Base-by-base conservation (phyloP, 2,113 vertebrate species). In the Pogona vitticeps region DNA sequence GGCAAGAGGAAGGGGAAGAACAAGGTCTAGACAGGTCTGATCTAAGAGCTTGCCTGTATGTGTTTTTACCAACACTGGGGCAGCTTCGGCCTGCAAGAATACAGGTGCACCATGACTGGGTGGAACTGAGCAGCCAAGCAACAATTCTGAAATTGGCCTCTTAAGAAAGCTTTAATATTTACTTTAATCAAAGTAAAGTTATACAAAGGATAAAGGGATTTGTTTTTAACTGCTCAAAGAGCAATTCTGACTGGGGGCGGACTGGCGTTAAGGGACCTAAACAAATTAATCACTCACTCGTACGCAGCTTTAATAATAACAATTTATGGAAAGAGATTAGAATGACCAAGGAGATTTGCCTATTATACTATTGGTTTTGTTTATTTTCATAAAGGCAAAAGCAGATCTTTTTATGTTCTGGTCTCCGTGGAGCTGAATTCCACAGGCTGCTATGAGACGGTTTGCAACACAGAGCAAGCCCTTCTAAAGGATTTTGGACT, bases 141-240 rank as follows among this genome's bases (percentile, higher is more conserved):
- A 63, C 56, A 14, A 6, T 92, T 90, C 93, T 88, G 78, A 88
- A 85, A 84, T 0, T 0, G 82, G 63, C 80, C 80, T 77, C 89
- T 89, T 91, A 91, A 91, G 63, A 71, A 71, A 46, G 33, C 33
- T 86, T 79, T 0, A 0, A 26, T 75, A 13, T 84, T 17, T 85
- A 59, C 79, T 88, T 89, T 31, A 42, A 5, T 84, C 23, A 42
- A 65, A 88, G 13, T 52, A 82, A 85, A 72, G 36, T 2, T 13
- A 85, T 88, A 70, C 0, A 8, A 68, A 26, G 73, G 84, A 86
- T 1, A 13, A 93, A 90, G 82, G 0, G 8, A 52, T 85, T 77
- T 86, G 1, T 31, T 85, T 67, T 72, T 90, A 79, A 42, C 21
- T 10, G 26, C n/a, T 21, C 6, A 2, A 15, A 6, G 2, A 92